Base-by-base conservation (phyloP, 1,140 invertebrate species). In the Tetramorium simillimum region DNA sequence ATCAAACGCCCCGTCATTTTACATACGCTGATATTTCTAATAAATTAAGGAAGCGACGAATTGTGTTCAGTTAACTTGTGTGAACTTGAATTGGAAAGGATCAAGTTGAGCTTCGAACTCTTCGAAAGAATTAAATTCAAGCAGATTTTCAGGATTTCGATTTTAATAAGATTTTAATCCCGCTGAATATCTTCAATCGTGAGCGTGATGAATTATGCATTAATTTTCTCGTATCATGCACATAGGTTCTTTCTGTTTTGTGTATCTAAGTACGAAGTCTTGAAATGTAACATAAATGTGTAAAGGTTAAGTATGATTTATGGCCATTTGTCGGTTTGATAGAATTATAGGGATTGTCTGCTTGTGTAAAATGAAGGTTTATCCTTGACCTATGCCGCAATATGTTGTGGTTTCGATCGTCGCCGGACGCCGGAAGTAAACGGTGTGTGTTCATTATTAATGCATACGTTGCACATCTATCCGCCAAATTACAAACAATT, bases 341-440 rank as follows among this genome's bases (percentile, higher is more conserved):
- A 60, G 46, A 85, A 78, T 78, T 58, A 43, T 62, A 24, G 33
- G 49, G 43, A 80, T 77, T 88, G 21, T 86, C 51, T 63, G 49
- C 53, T 80, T 56, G 56, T 56, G 56, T 63, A 37, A 80, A 84
- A 86, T 86, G 82, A 53, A 86, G 70, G 72, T 28, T 76, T 75
- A 88, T 46, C 91, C 86, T 91, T 92, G 92, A 92, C 88, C 89
- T 86, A 69, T 53, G 62, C 18, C 33, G 78, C 82, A 67, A 86
- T 49, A 76, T 72, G 72, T 78, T 70, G 76, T 80, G 40, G 28
- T 86, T 92, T 89, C 87, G 90, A 91, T 91, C 80, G 73, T 33
- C 60, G 24, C 49, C 24, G 28, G 56, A 69, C 46, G 28, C 18
- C 46, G 81, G 53, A 86, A 88, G 72, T 88, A n/a, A 80, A 87